Base-by-base conservation (phyloP, 53 echinoderm and acorn worm genomes). In the Echinometra lucunter region DNA sequence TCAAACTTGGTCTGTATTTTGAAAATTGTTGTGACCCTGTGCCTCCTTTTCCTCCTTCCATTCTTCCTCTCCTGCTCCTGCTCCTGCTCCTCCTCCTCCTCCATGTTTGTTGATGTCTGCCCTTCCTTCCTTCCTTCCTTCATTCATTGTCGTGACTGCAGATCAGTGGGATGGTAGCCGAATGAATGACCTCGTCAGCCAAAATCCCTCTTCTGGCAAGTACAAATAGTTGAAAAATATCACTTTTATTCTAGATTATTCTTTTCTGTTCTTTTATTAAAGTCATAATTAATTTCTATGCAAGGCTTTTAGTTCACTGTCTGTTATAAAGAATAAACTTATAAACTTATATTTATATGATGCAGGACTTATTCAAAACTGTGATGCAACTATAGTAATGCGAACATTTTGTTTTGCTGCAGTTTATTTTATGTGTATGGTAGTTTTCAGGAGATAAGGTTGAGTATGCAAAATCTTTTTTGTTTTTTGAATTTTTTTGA, bases 181-280 rank as follows among this genome's bases (percentile, higher is more conserved):
- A 94, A 94, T 94, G 89, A 89, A 89, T 89, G 89, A 94, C 66
- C 94, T 83, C 85, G 94, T 53, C 85, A 94, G 85, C 94, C 94
- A 57, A 94, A 94, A 37, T 82, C 34, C 94, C 94, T 94, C 94
- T 83, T 81, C 80, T 38, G 94, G 94, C 94, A 94, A 82, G 85
- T 82, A 83, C 58, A 45, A 9, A 18, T 25, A 91, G 67, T 66
- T 6, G 30, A 37, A 69, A 91, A 45, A 69, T 70, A 91, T 28
- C 3, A 45, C 85, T 85, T 28, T 28, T 85, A n/a, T 85, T 49
- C 11, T 69, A 69, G 69, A 32, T 57, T 78, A 92, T 93, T 37
- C 32, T 23, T 21, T 74, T 70, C 37, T 7, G 74, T 75, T 13
- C 49, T 56, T 30, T 28, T 38, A 35, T 56, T 57, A 56, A 5